Percentiles rank a stretch among this genome's conserved stretches.
These are phyloP conservation scores for Bradypodion ventrale DNA, from an alignment of 2,797 vertebrate genomes.

Conservation along the genomic window DNA sequence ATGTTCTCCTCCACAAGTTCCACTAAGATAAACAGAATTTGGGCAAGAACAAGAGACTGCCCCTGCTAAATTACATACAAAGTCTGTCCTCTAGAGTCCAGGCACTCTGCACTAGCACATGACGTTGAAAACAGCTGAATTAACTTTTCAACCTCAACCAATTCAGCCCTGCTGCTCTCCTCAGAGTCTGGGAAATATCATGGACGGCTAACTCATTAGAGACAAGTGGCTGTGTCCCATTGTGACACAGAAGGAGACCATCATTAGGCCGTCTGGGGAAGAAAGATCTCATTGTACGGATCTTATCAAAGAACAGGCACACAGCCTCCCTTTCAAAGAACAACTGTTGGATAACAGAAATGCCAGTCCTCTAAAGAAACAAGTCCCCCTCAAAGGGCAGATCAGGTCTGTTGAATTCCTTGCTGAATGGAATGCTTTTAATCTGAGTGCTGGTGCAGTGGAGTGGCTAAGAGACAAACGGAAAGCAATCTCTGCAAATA, in stretches of 20 bases:
- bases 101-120: slow-evolving; percentile 22
- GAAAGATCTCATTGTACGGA: slow-evolving; percentile 61
- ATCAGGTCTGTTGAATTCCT: slow-evolving; percentile 31
- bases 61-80: neutral
- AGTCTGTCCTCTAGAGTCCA: neutral
- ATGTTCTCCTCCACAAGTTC: neutral
- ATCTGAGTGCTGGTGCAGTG: slow-evolving; percentile 6
- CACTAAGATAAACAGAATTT: neutral
- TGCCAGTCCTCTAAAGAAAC: slow-evolving; percentile 52
- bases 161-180: slow-evolving; percentile 36
- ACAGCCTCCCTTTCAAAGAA: slow-evolving; percentile 53
- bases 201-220: slow-evolving; percentile 59
- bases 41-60: neutral
- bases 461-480: neutral
- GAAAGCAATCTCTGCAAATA: neutral
- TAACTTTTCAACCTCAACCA: slow-evolving; percentile 39
- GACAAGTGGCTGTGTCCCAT: slow-evolving; percentile 63
- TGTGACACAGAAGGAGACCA: slow-evolving; percentile 49
- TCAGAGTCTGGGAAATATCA: slow-evolving; percentile 49
- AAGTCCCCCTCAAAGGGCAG: slow-evolving; percentile 53
- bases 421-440: slow-evolving; percentile 53
- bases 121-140: slow-evolving; percentile 4
- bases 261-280: slow-evolving; percentile 58
- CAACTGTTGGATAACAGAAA: slow-evolving; percentile 56
- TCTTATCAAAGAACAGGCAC: slow-evolving; percentile 64